Base-by-base conservation (phyloP, 2,888 invertebrate species). In the Pseudoips prasinana region DNA sequence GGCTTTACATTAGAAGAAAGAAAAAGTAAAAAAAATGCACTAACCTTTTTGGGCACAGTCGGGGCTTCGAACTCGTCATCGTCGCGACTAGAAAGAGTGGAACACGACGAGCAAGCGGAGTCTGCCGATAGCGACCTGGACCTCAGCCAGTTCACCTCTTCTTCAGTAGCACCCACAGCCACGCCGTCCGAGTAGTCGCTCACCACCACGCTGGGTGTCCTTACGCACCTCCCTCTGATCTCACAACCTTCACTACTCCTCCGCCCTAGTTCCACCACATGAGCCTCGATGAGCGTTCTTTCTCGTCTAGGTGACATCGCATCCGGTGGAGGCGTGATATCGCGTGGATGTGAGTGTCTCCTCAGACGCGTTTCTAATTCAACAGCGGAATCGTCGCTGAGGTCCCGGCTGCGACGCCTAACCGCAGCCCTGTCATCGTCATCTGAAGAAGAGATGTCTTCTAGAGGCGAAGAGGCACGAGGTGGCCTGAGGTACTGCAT, bases 131-230 rank as follows among this genome's bases (percentile, higher is more conserved):
- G 79, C 0, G 90, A 82, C 29, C 91, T 63, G 32, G 88, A 70
- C 20, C 88, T 54, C 50, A 88, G 61, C 88, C 88, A 87, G 58
- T 79, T 68, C 48, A 82, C 84, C 54, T 87, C 88, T 56, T 85
- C 87, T 33, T 76, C 76, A 0, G 86, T 84, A 1, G 86, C 87
- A 2, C 88, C 88, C 6, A 84, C 86, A 1, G 80, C 84, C 14
- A 79, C 67, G 0, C 84, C 95, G 62, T 95, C 95, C 0, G 95
- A 95, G 64, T 95, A 95, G 72, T 96, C 96, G 64, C 95, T 95
- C 23, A 96, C 95, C 1, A 96, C 95, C 25, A 96, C 95, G 33
- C 95, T 95, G 0, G 96, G 96, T 0, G 95, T 95, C 39, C 95
- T 84, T 75, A 94, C 94, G 58, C 92, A 94, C 61, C 86, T 63